Conservation (phyloP, 2,113 vertebrate genomes). For the Excalfactoria chinensis region DNA sequence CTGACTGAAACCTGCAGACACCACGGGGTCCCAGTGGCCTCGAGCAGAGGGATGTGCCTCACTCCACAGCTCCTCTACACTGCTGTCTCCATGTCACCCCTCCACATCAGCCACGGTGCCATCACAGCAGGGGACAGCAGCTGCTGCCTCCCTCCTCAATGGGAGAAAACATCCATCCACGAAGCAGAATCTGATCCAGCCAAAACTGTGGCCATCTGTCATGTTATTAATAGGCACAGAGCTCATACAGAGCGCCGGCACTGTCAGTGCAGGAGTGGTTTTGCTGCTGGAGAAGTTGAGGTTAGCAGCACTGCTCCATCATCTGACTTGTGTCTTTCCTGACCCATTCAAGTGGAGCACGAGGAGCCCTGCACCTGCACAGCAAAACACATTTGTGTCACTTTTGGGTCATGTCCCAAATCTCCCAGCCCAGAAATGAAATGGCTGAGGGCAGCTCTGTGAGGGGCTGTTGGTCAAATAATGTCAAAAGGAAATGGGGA, state of each 20-base stretch:
- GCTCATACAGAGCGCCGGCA: not conserved
- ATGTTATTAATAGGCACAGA: slow-evolving; percentile 46
- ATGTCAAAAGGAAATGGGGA: rapidly evolving
- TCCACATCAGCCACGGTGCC: rapidly evolving
- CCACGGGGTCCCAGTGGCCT: not conserved
- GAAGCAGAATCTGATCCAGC: not conserved
- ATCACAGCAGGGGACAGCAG: not conserved
- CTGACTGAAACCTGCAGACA: not conserved
- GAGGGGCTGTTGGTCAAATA: not conserved
- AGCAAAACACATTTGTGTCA: not conserved
- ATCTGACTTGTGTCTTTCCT: rapidly evolving
- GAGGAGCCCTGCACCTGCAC: not conserved
- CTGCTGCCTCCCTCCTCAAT: not conserved
- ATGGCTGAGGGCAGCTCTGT: not conserved
- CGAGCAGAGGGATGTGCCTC: not conserved
- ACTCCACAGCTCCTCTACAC: not conserved
- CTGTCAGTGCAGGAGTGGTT: not conserved
- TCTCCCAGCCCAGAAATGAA: not conserved
- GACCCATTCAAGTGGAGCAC: not conserved
- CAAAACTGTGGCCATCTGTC: slow-evolving; percentile 40
- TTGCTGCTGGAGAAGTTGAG: not conserved
- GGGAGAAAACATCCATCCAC: slow-evolving; percentile 23
- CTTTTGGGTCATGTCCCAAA: not conserved
- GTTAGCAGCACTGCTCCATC: not conserved
- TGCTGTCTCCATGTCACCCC: not conserved